Conservation (phyloP, 2,113 vertebrate genomes). For the Cygnus buccinator region DNA sequence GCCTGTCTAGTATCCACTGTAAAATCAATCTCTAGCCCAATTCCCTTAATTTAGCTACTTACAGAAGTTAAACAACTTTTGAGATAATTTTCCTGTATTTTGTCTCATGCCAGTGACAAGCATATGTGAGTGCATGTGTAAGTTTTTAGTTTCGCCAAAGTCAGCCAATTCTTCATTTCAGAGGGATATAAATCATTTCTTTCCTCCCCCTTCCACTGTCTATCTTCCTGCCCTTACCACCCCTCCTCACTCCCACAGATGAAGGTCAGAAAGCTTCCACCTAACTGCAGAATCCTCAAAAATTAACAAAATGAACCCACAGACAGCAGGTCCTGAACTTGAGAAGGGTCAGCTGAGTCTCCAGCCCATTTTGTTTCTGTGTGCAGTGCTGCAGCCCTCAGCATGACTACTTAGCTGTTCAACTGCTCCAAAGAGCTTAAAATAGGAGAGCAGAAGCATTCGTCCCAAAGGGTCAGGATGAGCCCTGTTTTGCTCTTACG, state of each 20-base stretch:
- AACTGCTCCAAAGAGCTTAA: neutral
- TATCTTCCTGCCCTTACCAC: neutral
- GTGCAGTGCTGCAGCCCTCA: fast-evolving
- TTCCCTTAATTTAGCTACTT: neutral
- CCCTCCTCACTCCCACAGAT: neutral
- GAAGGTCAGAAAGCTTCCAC: neutral
- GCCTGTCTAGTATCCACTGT: neutral
- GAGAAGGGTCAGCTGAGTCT: neutral
- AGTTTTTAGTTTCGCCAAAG: neutral
- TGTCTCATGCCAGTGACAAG: neutral
- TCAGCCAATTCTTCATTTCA: neutral
- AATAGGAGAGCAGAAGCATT: neutral
- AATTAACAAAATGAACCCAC: neutral
- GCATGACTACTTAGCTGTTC: fast-evolving
- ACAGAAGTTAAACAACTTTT: neutral
- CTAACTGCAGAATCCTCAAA: neutral
- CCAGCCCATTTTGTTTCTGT: neutral
- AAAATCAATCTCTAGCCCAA: neutral
- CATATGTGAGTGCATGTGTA: neutral
- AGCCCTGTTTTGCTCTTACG: neutral
- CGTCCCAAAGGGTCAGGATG: neutral
- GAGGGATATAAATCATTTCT: neutral
- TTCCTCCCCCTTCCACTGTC: neutral
- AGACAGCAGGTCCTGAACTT: neutral
- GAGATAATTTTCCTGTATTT: neutral